Evolutionary conservation across 2,797 vertebrate species (phyloP).

Genomic region (Clarias laeviceps): DNA sequence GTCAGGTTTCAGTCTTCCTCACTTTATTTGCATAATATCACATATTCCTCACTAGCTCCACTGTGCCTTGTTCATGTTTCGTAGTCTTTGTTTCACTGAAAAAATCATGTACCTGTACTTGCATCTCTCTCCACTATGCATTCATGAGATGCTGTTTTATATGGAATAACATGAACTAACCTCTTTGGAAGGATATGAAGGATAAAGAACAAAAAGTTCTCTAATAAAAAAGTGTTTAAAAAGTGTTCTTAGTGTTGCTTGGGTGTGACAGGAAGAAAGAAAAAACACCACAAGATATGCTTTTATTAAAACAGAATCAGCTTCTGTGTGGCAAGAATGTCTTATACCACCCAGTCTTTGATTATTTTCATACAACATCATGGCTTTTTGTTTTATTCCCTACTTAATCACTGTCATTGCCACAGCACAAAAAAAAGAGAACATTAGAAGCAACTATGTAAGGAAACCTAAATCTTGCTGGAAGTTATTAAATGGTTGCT

Average conservation of each 20-base stretch:
- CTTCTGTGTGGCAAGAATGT: neutral
- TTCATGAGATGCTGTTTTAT: neutral
- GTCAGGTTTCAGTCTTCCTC: no score
- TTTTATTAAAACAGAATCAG: conserved; percentile 1
- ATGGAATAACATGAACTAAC: neutral
- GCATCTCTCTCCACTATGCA: no score
- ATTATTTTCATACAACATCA: neutral
- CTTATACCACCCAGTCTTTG: neutral
- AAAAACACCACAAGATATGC: neutral
- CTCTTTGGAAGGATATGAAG: neutral
- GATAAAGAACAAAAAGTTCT: neutral
- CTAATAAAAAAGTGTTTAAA: neutral
- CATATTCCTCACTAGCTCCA: no score
- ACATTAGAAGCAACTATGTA: neutral
- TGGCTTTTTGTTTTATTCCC: neutral
- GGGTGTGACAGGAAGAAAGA: neutral
- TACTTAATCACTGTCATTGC: neutral
- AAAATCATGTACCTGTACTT: no score
- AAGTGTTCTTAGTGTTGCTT: neutral
- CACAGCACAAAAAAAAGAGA: neutral
- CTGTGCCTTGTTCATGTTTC: no score
- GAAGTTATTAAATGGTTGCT: neutral
- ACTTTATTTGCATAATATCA: no score
- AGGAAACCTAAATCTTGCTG: neutral
- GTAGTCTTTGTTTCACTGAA: no score